Base-by-base conservation (phyloP, 2,888 invertebrate species). In the Cepaea hortensis region DNA sequence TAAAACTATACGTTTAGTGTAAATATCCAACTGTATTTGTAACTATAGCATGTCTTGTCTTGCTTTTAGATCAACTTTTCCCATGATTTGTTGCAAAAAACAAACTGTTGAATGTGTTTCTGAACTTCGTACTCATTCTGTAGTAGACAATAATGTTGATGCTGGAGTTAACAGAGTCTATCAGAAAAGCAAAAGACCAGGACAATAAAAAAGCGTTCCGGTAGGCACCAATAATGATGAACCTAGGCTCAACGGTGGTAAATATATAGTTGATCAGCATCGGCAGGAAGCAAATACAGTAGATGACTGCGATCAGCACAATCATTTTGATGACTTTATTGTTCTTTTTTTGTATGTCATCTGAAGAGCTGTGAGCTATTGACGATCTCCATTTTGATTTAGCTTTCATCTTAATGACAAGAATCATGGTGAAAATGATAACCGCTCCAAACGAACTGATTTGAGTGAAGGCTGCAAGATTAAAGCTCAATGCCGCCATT, bases 111-210 rank as follows among this genome's bases (percentile, higher is more conserved):
- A 82, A 70, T 6, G 72, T 72, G 11, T 48, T 68, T 50, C 72
- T 70, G 50, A 70, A 82, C 15, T 82, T 82, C 3, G 82, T 46
- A n/a, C 82, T 82, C 82, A 82, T 82, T 35, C 3, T 70, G n/a
- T 72, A 82, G 13, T 82, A 82, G 4, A 82, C 72, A 72, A 82
- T 70, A 50, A 82, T 70, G 48, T 82, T 82, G 15, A 82, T 48
- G 20, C 70, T 72, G 9, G 82, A 82, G 55, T 82, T 82, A 3
- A 70, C 13, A 50, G 70, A 70, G 20, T 82, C 82, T 3, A 82
- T 11, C 72, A 72, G 18, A 82, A 82, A 82, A 1, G 70, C 50
- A 15, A 72, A 82, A 0, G 82, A 70, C 70, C 70, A 82, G 1
- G 72, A 13, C 5, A n/a, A 23, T 15, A 82, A 13, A 68, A 82